Percentiles rank a stretch among this genome's conserved stretches.
These are phyloP conservation scores for Empidonax alnorum DNA, from an alignment of 2,113 vertebrate species.

Conservation along the genomic window DNA sequence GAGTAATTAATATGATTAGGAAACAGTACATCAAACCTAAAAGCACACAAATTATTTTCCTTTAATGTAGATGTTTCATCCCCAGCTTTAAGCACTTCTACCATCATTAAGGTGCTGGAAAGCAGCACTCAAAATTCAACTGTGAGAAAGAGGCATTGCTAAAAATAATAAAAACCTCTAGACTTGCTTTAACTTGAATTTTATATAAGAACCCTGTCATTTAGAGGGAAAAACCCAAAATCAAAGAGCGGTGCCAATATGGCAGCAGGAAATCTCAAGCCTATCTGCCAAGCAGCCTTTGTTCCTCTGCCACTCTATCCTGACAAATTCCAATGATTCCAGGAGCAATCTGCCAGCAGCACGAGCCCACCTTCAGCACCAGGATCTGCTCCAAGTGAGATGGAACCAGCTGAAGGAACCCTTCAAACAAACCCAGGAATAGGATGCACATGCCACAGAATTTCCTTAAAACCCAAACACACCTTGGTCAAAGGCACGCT, in stretches of 20 bases:
- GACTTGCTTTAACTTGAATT: constrained; percentile 8
- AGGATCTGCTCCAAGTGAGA: neutral
- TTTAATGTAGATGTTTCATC: neutral
- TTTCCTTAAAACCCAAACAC: neutral
- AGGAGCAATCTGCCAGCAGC: neutral
- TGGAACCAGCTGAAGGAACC: neutral
- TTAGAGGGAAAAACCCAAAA: neutral
- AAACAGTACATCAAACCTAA: constrained; percentile 25
- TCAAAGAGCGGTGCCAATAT: neutral
- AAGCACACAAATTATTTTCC: neutral
- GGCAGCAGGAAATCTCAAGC: constrained; percentile 20
- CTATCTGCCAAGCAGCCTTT: constrained; percentile 40
- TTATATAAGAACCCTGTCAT: neutral
- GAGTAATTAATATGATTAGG: constrained; percentile 44
- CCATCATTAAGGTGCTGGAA: neutral
- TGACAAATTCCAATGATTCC: neutral
- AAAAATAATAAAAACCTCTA: constrained; percentile 12
- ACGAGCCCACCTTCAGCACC: neutral
- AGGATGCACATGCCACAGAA: neutral
- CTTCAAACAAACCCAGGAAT: neutral
- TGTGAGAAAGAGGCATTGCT: neutral
- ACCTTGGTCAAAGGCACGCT: neutral
- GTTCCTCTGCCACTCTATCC: neutral
- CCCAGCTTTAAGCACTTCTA: neutral
- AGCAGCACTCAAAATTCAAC: neutral